Conservation (phyloP, 2,888 invertebrate species). For the Ditula angustiorana region DNA sequence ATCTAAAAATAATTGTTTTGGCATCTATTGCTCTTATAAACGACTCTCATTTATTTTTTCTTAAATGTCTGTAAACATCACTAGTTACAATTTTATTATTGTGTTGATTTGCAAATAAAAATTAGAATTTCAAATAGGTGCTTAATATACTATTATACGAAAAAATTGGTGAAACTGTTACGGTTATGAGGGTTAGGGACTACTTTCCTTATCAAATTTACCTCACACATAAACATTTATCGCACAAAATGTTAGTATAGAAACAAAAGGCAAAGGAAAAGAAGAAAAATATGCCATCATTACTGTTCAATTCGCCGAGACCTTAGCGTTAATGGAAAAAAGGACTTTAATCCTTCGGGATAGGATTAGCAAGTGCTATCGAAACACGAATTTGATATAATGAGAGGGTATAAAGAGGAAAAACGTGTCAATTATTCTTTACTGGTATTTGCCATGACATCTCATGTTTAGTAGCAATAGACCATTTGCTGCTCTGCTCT, state of each 20-base stretch:
- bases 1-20: no score
- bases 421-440: constrained; percentile 30
- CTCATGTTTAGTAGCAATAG: constrained; percentile 12
- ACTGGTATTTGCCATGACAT: constrained; percentile 17
- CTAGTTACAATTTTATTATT: no score
- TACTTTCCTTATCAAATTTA: not conserved
- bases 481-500: not conserved
- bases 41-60: no score
- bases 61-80: no score
- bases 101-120: no score
- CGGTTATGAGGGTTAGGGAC: not conserved
- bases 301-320: not conserved
- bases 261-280: not conserved
- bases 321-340: constrained; percentile 2
- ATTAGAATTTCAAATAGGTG: no score
- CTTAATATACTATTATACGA: no score
- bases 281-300: constrained; percentile 10
- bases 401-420: not conserved
- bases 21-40: no score
- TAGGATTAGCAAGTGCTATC: constrained; percentile 5
- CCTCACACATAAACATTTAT: constrained; percentile 4
- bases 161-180: not conserved
- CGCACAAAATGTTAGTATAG: not conserved
- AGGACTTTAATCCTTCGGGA: not conserved
- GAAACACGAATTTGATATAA: constrained; percentile 8